Evolutionary conservation across 1,140 invertebrate species (phyloP).

Genomic region (Cyclargus thomasi): DNA sequence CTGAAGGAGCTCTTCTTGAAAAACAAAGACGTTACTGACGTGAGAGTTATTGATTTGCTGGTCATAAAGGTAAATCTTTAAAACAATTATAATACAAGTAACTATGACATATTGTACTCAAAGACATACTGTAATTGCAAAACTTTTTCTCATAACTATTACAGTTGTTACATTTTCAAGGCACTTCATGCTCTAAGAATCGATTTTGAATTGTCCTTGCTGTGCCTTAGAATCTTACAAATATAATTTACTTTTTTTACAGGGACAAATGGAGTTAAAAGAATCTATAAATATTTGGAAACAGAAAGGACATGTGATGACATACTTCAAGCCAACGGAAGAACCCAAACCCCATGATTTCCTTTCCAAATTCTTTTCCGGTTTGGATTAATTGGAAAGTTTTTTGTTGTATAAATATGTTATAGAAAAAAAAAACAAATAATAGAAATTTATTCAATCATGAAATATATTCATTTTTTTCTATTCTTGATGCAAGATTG

Average conservation of each 20-base stretch:
- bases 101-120: no score
- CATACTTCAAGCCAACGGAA: conserved; percentile 88
- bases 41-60: conserved; percentile 92
- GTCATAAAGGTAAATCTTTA: conserved; percentile 86
- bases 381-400: conserved; percentile 74
- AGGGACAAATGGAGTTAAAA: conserved; percentile 96
- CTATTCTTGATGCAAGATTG: neutral
- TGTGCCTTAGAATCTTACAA: no score
- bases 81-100: neutral
- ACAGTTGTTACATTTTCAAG: no score
- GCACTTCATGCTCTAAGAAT: no score
- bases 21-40: conserved; percentile 86
- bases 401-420: conserved; percentile 25
- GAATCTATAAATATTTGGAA: conserved; percentile 92
- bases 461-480: neutral
- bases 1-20: conserved; percentile 86
- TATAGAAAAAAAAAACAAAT: conserved; percentile 26
- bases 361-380: conserved; percentile 90
- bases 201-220: no score
- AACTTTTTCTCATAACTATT: no score
- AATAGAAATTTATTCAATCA: conserved; percentile 9
- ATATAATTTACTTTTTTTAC: conserved; percentile 34
- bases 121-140: no score
- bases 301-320: conserved; percentile 90
- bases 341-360: conserved; percentile 93